Evolutionary conservation across 2,888 invertebrate genomes (phyloP), one percentile per base, ranked within the genome.

Genomic region (Pedicia rivosa): DNA sequence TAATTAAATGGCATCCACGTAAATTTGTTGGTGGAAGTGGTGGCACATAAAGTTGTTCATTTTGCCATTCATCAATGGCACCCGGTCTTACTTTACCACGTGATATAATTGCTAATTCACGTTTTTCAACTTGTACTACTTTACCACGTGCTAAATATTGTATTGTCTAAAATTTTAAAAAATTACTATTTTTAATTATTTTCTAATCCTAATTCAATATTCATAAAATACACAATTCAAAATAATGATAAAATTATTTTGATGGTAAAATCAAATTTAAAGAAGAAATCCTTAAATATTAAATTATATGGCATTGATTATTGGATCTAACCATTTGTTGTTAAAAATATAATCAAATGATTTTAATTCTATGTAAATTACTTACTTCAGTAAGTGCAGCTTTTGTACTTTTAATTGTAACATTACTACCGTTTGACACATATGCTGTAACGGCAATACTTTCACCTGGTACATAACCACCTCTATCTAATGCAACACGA

Each of bases 381-480:
- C n/a, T n/a, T n/a, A n/a, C n/a, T 66, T 78, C 86, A 20, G 80
- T 82, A 40, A 94, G 68, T 8, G 86, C 80, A 1, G 90, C 90
- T 55, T 80, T 74, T 6, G 90, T 88, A 43, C 74, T 73, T 57
- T 81, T 80, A 54, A 94, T 80, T 35, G 81, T 81, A 40, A 84
- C 79, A 53, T 78, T 74, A 52, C 88, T 87, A 52, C 78, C 70
- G 66, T 94, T 95, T 54, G 73, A 71, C 36, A 94, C 74, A 42
- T 74, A 76, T 13, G 91, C 92, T 41, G 78, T 78, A 47, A 94
- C 75, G 48, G 77, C 74, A 57, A 94, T 81, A 53, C 81, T 86
- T 63, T 94, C 91, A 3, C 92, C 94, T 10, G 92, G 90, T 42
- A 94, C 90, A 63, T 88, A 95, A 15, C 92, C 94, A 40, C 88